These are phyloP conservation scores for Nyctibius grandis DNA, from an alignment of 2,797 vertebrate species.

Conservation along the genomic window DNA sequence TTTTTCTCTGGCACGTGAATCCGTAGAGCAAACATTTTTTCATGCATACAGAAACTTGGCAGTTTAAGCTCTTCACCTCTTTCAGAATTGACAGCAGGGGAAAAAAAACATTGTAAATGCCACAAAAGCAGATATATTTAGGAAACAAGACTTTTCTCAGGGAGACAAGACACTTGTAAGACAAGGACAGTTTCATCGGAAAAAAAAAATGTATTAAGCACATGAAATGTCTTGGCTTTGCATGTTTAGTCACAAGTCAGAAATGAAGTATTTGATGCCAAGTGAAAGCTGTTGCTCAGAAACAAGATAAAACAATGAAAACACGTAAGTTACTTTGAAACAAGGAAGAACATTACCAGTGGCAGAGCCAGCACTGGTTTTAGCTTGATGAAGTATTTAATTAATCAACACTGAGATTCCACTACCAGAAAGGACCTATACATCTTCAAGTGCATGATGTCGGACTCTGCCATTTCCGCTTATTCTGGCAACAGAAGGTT, in stretches of 20 bases:
- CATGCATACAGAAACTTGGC: neutral
- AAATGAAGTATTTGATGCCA: neutral
- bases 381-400: neutral
- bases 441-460: neutral
- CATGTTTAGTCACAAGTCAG: neutral
- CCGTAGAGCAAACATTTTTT: neutral
- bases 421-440: neutral
- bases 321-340: neutral
- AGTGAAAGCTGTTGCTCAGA: slow-evolving; percentile 36
- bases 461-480: neutral
- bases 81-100: neutral
- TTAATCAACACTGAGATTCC: neutral
- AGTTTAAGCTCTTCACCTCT: neutral
- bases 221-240: neutral
- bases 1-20: neutral
- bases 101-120: neutral
- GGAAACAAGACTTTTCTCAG: neutral
- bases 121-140: neutral
- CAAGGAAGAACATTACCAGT: neutral
- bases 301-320: slow-evolving; percentile 26
- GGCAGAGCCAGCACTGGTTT: neutral
- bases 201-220: neutral
- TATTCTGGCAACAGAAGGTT: neutral
- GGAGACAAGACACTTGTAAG: neutral
- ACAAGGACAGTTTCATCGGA: neutral